These are phyloP conservation scores for Dryadula phaetusa DNA, from an alignment of 2,888 invertebrate genomes.

Conservation along the genomic window DNA sequence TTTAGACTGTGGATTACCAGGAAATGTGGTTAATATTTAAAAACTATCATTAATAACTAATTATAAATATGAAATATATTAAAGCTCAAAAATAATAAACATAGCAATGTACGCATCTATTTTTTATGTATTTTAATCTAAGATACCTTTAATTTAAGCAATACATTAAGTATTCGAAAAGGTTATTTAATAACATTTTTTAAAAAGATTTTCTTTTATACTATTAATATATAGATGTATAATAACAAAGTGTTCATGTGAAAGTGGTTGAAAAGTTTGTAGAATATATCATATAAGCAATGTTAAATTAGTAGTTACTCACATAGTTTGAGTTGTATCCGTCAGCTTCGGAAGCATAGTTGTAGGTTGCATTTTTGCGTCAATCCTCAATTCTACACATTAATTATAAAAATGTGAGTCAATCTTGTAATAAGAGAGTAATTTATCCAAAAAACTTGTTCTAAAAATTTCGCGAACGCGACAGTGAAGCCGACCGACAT, in stretches of 20 bases:
- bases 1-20: no score
- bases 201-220: background rate
- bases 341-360: conserved; percentile 76
- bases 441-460: conserved; percentile 58
- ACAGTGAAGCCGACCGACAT: conserved; percentile 68
- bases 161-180: conserved; percentile 24
- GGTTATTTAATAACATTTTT: conserved; percentile 40
- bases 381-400: conserved; percentile 65
- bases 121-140: background rate
- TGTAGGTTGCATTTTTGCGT: conserved; percentile 67
- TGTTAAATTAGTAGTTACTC: conserved; percentile 55
- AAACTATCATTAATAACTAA: no score
- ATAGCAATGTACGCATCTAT: background rate
- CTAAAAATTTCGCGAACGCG: conserved; percentile 63
- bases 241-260: background rate
- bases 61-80: no score
- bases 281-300: conserved; percentile 31
- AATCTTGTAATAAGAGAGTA: conserved; percentile 54
- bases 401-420: conserved; percentile 56
- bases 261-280: conserved; percentile 20
- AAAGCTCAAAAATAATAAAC: background rate
- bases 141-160: background rate
- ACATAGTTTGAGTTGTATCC: conserved; percentile 79
- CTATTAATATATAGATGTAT: background rate
- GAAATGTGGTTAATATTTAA: no score